phyloP scores from a whole-genome alignment of 1,140 invertebrate species.

The Drosophila paulistorum region DNA sequence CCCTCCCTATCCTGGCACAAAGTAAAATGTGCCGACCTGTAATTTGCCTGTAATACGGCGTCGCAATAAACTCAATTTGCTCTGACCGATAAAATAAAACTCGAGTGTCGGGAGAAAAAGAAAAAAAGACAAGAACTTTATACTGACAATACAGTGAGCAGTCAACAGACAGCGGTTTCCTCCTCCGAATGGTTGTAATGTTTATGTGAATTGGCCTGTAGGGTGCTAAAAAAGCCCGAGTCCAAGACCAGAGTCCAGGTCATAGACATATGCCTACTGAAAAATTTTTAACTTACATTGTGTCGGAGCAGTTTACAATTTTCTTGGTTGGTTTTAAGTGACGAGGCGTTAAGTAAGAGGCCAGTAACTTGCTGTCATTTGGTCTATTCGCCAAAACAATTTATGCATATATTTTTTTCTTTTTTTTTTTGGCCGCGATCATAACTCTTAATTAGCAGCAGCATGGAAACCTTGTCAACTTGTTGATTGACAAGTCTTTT shows the following conservation, averaged over 20 bases:
- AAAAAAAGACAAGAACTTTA: constrained; percentile 12
- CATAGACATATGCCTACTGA: constrained; percentile 43
- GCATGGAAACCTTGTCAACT: constrained; percentile 71
- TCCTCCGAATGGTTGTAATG: constrained; percentile 52
- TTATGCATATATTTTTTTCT: constrained; percentile 60
- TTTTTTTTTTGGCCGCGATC: constrained; percentile 48
- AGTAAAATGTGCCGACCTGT: constrained; percentile 82
- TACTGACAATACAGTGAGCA: constrained; percentile 17
- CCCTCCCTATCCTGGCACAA: constrained; percentile 74
- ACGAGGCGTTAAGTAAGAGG: constrained; percentile 25
- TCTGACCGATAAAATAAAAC: constrained; percentile 59
- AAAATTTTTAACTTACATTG: constrained; percentile 58
- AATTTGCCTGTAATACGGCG: constrained; percentile 80
- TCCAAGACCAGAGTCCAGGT: constrained; percentile 15
- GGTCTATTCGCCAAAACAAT: constrained; percentile 49
- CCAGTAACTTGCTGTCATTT: constrained; percentile 22
- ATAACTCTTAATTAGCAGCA: constrained; percentile 76
- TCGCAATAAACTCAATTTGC: constrained; percentile 80
- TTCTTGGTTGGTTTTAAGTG: background rate
- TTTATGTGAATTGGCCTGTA: constrained; percentile 65
- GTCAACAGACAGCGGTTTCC: constrained; percentile 56
- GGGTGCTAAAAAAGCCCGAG: constrained; percentile 65
- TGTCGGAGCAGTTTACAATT: background rate
- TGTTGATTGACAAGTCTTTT: constrained; percentile 79
- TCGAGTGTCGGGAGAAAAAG: constrained; percentile 53